A percentile compares a stretch with the other conserved stretches of the same genome.
Evolutionary conservation across 1,140 invertebrate genomes (phyloP).

Genomic region (Chironomus striatipennis): DNA sequence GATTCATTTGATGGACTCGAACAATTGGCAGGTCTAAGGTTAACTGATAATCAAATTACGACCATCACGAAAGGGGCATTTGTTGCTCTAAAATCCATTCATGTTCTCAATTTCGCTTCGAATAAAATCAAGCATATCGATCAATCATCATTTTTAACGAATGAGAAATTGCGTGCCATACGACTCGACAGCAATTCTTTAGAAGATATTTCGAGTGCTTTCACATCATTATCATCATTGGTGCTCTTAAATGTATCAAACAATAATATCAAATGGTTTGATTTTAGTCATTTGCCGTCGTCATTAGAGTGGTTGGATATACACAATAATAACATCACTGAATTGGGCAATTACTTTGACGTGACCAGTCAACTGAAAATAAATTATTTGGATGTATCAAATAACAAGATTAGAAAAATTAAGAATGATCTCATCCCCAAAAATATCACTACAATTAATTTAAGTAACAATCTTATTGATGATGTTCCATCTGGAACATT

Average conservation of each 20-base stretch:
- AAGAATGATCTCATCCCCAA: constrained; percentile 59
- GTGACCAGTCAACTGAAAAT: constrained; percentile 52
- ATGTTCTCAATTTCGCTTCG: constrained; percentile 59
- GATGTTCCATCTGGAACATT: constrained; percentile 64
- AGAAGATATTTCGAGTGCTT: constrained; percentile 55
- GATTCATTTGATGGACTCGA: constrained; percentile 54
- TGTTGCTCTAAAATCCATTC: constrained; percentile 51
- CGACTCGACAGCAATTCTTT: constrained; percentile 59
- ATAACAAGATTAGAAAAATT: constrained; percentile 60
- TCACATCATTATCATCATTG: constrained; percentile 52
- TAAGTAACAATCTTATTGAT: constrained; percentile 67
- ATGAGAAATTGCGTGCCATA: constrained; percentile 53
- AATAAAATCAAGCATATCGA: constrained; percentile 58
- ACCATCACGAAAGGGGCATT: constrained; percentile 58
- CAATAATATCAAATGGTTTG: constrained; percentile 56
- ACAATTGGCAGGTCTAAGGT: constrained; percentile 51
- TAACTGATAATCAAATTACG: constrained; percentile 58
- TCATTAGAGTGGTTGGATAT: constrained; percentile 62
- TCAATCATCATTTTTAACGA: constrained; percentile 53
- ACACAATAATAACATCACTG: constrained; percentile 55
- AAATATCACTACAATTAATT: constrained; percentile 60
- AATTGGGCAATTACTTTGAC: constrained; percentile 58
- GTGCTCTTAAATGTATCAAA: constrained; percentile 64
- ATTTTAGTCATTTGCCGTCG: constrained; percentile 56
- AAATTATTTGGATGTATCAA: constrained; percentile 66